phyloP scores from a whole-genome alignment of 2,888 invertebrate genomes.

The Aleiodes leptofemur region DNA sequence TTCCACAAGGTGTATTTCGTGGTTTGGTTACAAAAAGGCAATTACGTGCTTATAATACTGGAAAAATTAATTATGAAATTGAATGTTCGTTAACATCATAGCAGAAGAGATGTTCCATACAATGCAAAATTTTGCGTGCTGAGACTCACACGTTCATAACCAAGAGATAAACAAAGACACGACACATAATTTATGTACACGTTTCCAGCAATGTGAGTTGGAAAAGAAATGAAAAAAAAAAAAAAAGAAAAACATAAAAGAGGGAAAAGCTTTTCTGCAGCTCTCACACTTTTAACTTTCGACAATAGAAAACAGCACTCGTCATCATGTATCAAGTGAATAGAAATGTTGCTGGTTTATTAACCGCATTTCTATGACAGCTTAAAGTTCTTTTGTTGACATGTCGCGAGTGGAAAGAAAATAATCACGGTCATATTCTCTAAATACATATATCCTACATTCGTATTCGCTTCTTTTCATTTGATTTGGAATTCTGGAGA shows the following conservation, averaged over 20 bases:
- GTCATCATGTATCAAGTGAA: constrained; percentile 10
- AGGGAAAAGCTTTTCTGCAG: constrained; percentile 3
- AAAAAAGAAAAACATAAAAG: neutral
- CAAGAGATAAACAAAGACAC: constrained; percentile 25
- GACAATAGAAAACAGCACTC: constrained; percentile 26
- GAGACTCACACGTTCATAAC: constrained; percentile 4
- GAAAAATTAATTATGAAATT: constrained; percentile 30
- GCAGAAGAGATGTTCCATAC: neutral
- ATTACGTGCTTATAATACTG: neutral
- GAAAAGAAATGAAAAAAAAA: constrained; percentile 6
- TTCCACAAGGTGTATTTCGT: neutral
- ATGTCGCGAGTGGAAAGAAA: neutral
- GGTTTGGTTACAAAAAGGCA: constrained; percentile 1
- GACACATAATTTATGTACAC: constrained; percentile 28
- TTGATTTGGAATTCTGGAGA: too few relatives aligned
- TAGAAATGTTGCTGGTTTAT: constrained; percentile 8
- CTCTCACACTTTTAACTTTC: constrained; percentile 10
- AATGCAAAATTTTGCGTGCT: neutral
- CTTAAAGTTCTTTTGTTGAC: constrained; percentile 4
- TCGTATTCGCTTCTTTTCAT: neutral
- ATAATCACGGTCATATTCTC: constrained; percentile 3
- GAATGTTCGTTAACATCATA: constrained; percentile 13
- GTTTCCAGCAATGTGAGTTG: neutral
- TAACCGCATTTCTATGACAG: constrained; percentile 5
- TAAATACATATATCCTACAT: neutral